A percentile compares a stretch with the other conserved stretches of the same genome.
Conservation (phyloP, 1,140 invertebrate genomes). For the Araneus ventricosus region DNA sequence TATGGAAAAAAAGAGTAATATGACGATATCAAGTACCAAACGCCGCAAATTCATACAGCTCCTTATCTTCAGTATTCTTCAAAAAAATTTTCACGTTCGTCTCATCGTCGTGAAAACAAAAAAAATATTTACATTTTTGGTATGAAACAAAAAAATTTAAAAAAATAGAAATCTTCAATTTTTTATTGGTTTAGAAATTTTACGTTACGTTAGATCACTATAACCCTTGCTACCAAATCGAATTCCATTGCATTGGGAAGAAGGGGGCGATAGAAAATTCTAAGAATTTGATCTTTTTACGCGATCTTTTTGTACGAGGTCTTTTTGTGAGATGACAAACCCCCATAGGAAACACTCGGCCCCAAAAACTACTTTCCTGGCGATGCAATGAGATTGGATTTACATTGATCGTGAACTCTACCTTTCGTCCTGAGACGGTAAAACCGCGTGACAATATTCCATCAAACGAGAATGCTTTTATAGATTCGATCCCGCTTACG, state of each 20-base stretch:
- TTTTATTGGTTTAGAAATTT: slow-evolving; percentile 61
- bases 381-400: slow-evolving; percentile 58
- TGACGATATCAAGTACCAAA: not conserved
- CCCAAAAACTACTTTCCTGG: slow-evolving; percentile 41
- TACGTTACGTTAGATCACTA: slow-evolving; percentile 62
- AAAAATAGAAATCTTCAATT: slow-evolving; percentile 10
- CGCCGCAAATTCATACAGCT: not conserved
- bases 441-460: slow-evolving; percentile 63
- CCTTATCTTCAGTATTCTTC: not conserved
- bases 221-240: slow-evolving; percentile 22
- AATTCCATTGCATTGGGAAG: slow-evolving; percentile 54
- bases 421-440: slow-evolving; percentile 7
- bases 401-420: slow-evolving; percentile 66
- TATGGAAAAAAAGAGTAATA: not conserved
- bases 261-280: slow-evolving; percentile 13
- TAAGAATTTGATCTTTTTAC: slow-evolving; percentile 60
- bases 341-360: slow-evolving; percentile 40
- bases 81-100: not conserved
- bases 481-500: slow-evolving; percentile 44
- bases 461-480: slow-evolving; percentile 57
- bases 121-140: slow-evolving; percentile 36
- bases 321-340: slow-evolving; percentile 52
- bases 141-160: slow-evolving; percentile 17
- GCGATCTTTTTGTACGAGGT: slow-evolving; percentile 26
- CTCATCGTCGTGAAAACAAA: not conserved